phyloP scores from a whole-genome alignment of 1,140 invertebrate genomes.

The Drosophila oshimai region DNA sequence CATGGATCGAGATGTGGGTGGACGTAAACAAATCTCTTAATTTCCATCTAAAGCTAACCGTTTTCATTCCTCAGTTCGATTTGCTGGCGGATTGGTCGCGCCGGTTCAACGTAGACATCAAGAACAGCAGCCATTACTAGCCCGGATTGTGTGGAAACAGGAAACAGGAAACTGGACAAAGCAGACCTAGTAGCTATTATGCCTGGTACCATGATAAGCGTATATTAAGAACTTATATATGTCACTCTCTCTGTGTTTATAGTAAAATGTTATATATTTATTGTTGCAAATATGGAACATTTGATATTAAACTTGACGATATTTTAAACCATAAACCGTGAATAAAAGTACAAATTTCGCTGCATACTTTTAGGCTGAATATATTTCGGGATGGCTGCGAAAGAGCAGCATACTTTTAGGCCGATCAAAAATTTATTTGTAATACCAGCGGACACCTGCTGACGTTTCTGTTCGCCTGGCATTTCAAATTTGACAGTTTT shows the following conservation, averaged over 20 bases:
- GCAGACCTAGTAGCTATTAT: slow-evolving; percentile 17
- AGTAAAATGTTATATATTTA: slow-evolving; percentile 29
- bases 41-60: background rate
- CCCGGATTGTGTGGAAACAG: slow-evolving; percentile 28
- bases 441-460: too few relatives aligned
- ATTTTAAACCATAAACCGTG: background rate
- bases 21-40: too few relatives aligned
- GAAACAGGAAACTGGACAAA: background rate
- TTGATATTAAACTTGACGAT: slow-evolving; percentile 16
- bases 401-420: too few relatives aligned
- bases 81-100: slow-evolving; percentile 68
- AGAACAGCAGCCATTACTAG: slow-evolving; percentile 59
- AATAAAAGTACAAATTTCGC: too few relatives aligned
- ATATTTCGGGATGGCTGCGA: too few relatives aligned
- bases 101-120: slow-evolving; percentile 75
- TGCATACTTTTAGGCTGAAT: too few relatives aligned
- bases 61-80: slow-evolving; percentile 24
- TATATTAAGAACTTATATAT: slow-evolving; percentile 3
- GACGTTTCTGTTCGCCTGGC: too few relatives aligned
- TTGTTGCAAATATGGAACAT: slow-evolving; percentile 21
- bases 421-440: too few relatives aligned
- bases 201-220: slow-evolving; percentile 3
- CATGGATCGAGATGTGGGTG: slow-evolving; percentile 86
- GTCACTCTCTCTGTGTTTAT: slow-evolving; percentile 18
- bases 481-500: too few relatives aligned